Evolutionary conservation across 2,888 invertebrate genomes (phyloP).

Genomic region (Maniola hyperantus): DNA sequence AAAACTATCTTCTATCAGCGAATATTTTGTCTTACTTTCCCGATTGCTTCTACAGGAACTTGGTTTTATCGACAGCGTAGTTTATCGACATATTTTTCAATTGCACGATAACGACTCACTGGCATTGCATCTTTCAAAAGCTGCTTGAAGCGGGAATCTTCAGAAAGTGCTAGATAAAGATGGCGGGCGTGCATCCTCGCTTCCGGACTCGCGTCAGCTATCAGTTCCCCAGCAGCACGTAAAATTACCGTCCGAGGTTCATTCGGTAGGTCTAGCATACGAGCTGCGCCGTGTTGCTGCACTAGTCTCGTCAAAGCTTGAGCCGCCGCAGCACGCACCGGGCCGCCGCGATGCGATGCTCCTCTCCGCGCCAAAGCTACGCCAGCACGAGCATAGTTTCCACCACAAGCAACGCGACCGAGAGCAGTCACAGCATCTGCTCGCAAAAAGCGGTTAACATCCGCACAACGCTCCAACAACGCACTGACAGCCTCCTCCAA

Average conservation of each 20-base stretch:
- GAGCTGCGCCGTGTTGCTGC: constrained; percentile 88
- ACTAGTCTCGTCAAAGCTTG: constrained; percentile 88
- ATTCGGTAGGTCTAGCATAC: constrained; percentile 86
- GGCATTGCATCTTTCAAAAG: constrained; percentile 91
- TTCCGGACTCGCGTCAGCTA: constrained; percentile 93
- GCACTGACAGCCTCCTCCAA: constrained; percentile 92
- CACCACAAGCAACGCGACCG: constrained; percentile 90
- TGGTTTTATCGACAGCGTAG: constrained; percentile 63
- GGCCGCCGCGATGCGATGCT: constrained; percentile 91
- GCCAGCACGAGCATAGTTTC: constrained; percentile 86
- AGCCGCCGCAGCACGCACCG: constrained; percentile 92
- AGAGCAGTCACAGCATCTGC: constrained; percentile 93
- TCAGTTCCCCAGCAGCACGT: constrained; percentile 90
- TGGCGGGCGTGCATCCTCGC: constrained; percentile 91
- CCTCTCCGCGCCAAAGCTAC: constrained; percentile 87
- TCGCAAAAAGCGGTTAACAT: constrained; percentile 96
- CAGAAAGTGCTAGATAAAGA: constrained; percentile 87
- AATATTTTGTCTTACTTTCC: neutral
- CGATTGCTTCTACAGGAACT: neutral
- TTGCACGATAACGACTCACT: constrained; percentile 89
- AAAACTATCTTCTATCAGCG: neutral
- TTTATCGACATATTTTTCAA: constrained; percentile 90
- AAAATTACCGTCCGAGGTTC: constrained; percentile 92
- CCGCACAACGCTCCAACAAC: constrained; percentile 93
- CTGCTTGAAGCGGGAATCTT: constrained; percentile 89